Evolutionary conservation across 1,140 invertebrate species (phyloP).

Genomic region (Euwallacea similis): DNA sequence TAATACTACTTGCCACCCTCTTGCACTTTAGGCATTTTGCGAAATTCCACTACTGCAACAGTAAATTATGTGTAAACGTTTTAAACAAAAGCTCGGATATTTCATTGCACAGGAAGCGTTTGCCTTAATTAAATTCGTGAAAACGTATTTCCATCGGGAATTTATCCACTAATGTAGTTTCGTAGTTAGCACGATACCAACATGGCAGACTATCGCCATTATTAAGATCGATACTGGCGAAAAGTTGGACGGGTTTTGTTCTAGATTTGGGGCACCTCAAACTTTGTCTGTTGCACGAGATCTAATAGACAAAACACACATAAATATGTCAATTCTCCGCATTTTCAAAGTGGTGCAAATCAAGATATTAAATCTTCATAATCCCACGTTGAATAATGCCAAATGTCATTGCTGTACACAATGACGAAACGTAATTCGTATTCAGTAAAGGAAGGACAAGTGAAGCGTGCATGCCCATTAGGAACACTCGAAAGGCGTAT

Average conservation of each 20-base stretch:
- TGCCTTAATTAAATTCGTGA: conserved; percentile 27
- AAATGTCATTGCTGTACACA: no score
- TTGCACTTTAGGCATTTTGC: background rate
- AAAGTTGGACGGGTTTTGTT: conserved; percentile 25
- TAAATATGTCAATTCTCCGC: no score
- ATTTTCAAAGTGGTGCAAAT: no score
- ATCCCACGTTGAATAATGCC: no score
- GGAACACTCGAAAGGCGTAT: no score
- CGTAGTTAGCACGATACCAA: conserved; percentile 26
- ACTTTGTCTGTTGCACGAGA: background rate
- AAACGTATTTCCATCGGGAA: conserved; percentile 20
- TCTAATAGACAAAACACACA: no score
- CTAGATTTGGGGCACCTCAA: background rate
- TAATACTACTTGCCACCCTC: background rate
- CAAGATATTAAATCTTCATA: no score
- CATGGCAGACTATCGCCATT: conserved; percentile 23
- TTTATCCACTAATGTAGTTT: conserved; percentile 30
- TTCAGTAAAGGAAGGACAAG: no score
- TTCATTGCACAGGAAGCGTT: conserved; percentile 19
- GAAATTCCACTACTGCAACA: background rate
- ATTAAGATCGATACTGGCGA: conserved; percentile 14
- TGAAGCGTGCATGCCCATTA: no score
- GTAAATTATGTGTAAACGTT: background rate
- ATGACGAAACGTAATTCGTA: no score
- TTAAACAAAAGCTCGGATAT: conserved; percentile 21